Conservation (phyloP, 2,888 invertebrate genomes). For the Ophion costatus region DNA sequence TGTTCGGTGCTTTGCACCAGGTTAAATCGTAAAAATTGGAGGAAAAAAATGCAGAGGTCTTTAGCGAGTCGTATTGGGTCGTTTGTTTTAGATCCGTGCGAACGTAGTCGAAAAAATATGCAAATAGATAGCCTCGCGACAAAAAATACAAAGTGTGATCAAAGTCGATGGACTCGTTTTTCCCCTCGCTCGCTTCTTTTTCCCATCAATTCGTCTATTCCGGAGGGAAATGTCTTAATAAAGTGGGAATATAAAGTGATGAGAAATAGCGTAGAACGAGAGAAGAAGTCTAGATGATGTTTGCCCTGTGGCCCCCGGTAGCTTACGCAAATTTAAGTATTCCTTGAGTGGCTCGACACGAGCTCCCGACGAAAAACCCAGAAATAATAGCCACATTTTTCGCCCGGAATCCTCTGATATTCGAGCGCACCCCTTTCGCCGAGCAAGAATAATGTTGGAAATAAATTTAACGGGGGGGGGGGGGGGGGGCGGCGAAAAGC, state of each 20-base stretch:
- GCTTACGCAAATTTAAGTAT: slow-evolving; percentile 62
- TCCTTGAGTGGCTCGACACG: slow-evolving; percentile 29
- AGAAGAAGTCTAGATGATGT: slow-evolving; percentile 45
- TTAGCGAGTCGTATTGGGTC: no score
- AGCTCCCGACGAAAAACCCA: slow-evolving; percentile 19
- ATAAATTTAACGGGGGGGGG: neutral
- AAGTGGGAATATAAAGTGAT: slow-evolving; percentile 43
- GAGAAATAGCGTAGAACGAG: slow-evolving; percentile 36
- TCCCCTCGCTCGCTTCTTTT: neutral
- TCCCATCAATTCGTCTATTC: slow-evolving; percentile 28
- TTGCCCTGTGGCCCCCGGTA: slow-evolving; percentile 38
- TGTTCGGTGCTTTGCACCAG: neutral
- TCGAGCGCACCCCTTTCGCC: slow-evolving; percentile 6
- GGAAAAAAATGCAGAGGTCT: slow-evolving; percentile 27
- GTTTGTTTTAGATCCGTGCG: no score
- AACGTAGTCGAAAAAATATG: slow-evolving; percentile 23
- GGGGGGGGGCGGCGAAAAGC: neutral
- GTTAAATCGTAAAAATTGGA: neutral
- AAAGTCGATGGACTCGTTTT: neutral
- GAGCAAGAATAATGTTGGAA: neutral
- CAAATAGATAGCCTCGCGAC: slow-evolving; percentile 2
- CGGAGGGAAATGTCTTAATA: slow-evolving; percentile 53
- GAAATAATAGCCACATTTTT: slow-evolving; percentile 51
- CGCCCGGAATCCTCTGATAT: slow-evolving; percentile 26
- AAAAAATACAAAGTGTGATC: neutral